Percentiles rank a stretch among this genome's conserved stretches.
Conservation (phyloP, 2,888 invertebrate genomes). For the Platycheirus rosarum region DNA sequence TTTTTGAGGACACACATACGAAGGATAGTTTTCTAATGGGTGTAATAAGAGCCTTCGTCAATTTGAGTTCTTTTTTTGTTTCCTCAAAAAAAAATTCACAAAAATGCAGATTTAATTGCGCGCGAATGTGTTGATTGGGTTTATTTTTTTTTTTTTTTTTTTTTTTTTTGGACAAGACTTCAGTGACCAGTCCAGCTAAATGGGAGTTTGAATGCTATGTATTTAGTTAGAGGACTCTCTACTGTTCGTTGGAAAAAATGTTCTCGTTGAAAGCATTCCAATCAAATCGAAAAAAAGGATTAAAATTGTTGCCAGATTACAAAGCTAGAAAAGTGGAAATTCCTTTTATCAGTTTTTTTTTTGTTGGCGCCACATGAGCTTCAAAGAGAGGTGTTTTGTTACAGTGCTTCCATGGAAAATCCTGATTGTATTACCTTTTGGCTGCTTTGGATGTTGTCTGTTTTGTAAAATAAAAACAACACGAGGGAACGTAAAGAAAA, state of each 20-base stretch:
- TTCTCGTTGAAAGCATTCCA: slow-evolving; percentile 69
- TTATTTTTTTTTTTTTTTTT: too few species aligned
- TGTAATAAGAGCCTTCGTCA: slow-evolving; percentile 21
- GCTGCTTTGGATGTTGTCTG: too few species aligned
- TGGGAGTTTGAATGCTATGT: slow-evolving; percentile 15
- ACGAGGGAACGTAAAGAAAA: too few species aligned
- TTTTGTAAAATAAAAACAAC: too few species aligned
- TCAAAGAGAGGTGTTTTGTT: slow-evolving; percentile 25
- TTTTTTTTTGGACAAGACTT: too few species aligned
- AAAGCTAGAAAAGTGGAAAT: slow-evolving; percentile 49
- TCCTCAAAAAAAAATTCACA: slow-evolving; percentile 2
- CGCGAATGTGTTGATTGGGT: slow-evolving; percentile 71
- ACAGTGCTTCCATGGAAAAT: background rate
- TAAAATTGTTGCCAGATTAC: slow-evolving; percentile 58
- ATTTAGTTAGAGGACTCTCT: slow-evolving; percentile 41
- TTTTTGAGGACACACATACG: background rate
- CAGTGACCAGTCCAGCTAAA: too few species aligned
- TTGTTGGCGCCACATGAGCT: background rate
- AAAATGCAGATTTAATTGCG: slow-evolving; percentile 66
- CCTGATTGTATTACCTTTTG: background rate
- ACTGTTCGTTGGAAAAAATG: slow-evolving; percentile 39
- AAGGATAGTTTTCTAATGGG: slow-evolving; percentile 32
- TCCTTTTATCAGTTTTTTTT: slow-evolving; percentile 26
- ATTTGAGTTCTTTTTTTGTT: slow-evolving; percentile 6
- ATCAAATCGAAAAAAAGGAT: slow-evolving; percentile 59